Evolutionary conservation across 2,797 vertebrate species (phyloP).

Genomic region (Tapera naevia): DNA sequence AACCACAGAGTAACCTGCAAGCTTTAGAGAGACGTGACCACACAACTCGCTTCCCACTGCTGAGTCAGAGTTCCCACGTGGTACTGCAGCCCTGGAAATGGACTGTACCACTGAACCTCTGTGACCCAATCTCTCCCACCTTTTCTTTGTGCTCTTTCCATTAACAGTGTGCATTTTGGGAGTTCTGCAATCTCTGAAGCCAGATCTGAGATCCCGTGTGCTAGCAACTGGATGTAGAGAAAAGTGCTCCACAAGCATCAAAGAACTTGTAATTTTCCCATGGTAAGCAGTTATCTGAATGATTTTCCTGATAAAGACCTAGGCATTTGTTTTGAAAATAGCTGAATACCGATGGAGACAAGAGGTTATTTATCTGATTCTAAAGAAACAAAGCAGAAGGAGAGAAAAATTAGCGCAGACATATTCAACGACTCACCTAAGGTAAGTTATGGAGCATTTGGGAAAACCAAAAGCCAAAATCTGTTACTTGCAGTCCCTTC

Average conservation of each 20-base stretch:
- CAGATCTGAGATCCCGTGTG: not conserved
- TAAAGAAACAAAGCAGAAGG: not conserved
- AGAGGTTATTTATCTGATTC: not conserved
- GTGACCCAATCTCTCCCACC: not conserved
- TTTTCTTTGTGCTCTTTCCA: not conserved
- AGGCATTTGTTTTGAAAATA: not conserved
- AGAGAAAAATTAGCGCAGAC: not conserved
- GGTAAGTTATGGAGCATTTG: not conserved
- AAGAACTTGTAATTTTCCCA: not conserved
- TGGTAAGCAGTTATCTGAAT: not conserved
- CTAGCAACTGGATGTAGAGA: not conserved
- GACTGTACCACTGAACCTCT: not conserved
- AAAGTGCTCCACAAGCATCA: not conserved
- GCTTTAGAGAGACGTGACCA: not conserved
- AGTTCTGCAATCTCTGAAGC: not conserved
- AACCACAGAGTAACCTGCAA: conserved; percentile 38
- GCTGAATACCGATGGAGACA: not conserved
- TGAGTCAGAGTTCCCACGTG: conserved; percentile 10
- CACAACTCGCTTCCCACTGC: not conserved
- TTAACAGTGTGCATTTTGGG: not conserved
- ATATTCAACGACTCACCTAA: not conserved
- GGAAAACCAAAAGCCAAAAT: not conserved
- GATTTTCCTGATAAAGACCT: not conserved
- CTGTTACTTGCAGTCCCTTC: not conserved
- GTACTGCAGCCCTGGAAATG: not conserved